Evolutionary conservation across 2,888 invertebrate species (phyloP), one percentile per base, ranked within the genome.

Genomic region (Netelia melanura): DNA sequence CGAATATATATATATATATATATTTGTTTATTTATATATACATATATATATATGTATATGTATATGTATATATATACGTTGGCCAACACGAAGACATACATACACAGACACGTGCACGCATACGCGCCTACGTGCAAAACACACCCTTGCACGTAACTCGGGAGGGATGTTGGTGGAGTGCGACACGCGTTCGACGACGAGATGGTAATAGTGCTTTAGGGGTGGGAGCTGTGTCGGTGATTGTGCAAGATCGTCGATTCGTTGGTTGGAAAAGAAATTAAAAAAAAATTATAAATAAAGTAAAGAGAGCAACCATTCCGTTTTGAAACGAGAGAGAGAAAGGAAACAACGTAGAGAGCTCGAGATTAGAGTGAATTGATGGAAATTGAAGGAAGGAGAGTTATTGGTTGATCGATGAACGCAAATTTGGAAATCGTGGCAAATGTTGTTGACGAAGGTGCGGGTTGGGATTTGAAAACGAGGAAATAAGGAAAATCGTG

Each of bases 211-310:
- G 72, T 72, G 58, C 72, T 74, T 65, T 48, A 14, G 14, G 48
- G 10, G 11, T 5, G 38, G 38, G 11, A 38, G 68, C 56, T 58
- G 70, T 38, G 74, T 72, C 65, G 81, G 76, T 56, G 72, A 62
- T 81, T 77, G 72, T 56, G 68, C 14, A 72, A 61, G 48, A 70
- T 81, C 76, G 72, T 77, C 62, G 54, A 61, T 77, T 77, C 52
- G 76, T 77, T 62, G 30, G 43, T 64, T 78, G 43, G 62, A 25
- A 72, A 72, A 81, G 61, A 56, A 30, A 30, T 3, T 30, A 11
- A 67, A 23, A 48, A 38, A 6, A 38, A 38, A 38, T 30, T 30
- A 3, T 30, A 30, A 30, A 30, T 21, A 30, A 30, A 30, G 3
- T 2, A 6, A 38, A 5, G 38, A 38, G 6, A 38, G 38, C 3